These are phyloP conservation scores for Endomychus coccineus DNA, from an alignment of 2,888 invertebrate genomes.

Conservation along the genomic window DNA sequence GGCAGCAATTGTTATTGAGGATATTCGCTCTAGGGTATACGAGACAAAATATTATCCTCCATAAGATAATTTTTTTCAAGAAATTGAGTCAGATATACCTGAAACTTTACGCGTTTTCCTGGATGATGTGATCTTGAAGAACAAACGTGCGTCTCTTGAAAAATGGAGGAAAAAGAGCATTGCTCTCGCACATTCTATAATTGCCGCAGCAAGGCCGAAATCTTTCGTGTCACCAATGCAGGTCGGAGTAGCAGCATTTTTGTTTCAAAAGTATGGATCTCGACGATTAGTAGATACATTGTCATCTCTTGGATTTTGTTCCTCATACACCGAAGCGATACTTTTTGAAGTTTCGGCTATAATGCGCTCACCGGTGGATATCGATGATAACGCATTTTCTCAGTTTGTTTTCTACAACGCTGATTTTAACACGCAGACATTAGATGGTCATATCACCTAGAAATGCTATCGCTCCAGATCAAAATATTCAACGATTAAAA, in stretches of 20 bases:
- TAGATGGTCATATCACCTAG: conserved; percentile 23
- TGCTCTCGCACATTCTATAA: conserved; percentile 7
- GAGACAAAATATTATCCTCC: conserved; percentile 16
- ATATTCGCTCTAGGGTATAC: conserved; percentile 17
- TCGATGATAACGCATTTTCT: conserved; percentile 3
- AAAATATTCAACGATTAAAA: too few species aligned
- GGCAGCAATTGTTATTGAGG: conserved; percentile 21
- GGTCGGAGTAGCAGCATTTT: conserved; percentile 17
- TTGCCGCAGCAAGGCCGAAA: conserved; percentile 17
- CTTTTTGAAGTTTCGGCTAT: conserved; percentile 24
- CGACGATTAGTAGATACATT: conserved; percentile 19
- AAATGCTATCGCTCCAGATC: too few species aligned
- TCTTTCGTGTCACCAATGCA: conserved; percentile 19
- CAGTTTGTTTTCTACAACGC: conserved; percentile 21
- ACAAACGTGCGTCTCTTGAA: conserved; percentile 7
- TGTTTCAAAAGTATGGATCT: conserved; percentile 25
- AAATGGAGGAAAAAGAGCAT: conserved; percentile 4
- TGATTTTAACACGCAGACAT: conserved; percentile 20
- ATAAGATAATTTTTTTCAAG: not conserved
- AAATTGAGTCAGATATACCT: conserved; percentile 6
- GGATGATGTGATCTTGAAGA: conserved; percentile 10
- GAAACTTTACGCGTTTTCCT: conserved; percentile 11
- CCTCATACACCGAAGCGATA: conserved; percentile 23
- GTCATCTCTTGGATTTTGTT: conserved; percentile 22
- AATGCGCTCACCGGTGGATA: conserved; percentile 8